phyloP scores from a whole-genome alignment of 2,113 vertebrate species.

The Falcunculus frontatus region DNA sequence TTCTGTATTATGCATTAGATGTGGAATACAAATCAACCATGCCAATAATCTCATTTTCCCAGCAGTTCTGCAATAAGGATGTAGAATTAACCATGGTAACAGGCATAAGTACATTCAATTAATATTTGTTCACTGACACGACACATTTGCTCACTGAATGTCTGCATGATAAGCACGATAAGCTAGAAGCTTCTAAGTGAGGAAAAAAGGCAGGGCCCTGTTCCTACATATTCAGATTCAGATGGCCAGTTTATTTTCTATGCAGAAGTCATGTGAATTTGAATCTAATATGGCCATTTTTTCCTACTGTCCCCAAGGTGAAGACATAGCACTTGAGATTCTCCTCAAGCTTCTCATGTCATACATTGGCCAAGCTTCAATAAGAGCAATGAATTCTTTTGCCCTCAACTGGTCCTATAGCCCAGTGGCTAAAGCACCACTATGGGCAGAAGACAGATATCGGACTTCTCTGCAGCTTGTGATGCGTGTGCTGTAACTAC shows the following conservation, averaged over 20 bases:
- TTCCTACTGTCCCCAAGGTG: not conserved
- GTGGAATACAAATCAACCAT: not conserved
- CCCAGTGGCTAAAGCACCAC: not conserved
- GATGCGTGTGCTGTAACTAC: not conserved
- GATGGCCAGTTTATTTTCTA: not conserved
- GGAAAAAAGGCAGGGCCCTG: not conserved
- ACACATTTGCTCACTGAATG: not conserved
- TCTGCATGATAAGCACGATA: not conserved
- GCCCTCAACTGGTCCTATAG: not conserved
- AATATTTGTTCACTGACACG: not conserved
- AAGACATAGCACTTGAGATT: not conserved
- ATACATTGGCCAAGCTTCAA: not conserved
- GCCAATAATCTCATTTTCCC: not conserved
- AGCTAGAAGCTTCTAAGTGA: not conserved
- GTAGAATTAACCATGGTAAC: constrained; percentile 33
- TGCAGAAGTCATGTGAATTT: not conserved
- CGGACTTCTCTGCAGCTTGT: not conserved
- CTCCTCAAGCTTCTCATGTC: not conserved
- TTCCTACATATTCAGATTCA: not conserved
- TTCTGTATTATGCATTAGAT: not conserved
- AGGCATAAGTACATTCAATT: not conserved
- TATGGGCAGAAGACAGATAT: not conserved
- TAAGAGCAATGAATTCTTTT: not conserved
- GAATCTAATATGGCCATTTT: not conserved
- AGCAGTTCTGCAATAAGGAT: not conserved